Evolutionary conservation across 1,140 invertebrate genomes (phyloP).

Genomic region (Popillia japonica): DNA sequence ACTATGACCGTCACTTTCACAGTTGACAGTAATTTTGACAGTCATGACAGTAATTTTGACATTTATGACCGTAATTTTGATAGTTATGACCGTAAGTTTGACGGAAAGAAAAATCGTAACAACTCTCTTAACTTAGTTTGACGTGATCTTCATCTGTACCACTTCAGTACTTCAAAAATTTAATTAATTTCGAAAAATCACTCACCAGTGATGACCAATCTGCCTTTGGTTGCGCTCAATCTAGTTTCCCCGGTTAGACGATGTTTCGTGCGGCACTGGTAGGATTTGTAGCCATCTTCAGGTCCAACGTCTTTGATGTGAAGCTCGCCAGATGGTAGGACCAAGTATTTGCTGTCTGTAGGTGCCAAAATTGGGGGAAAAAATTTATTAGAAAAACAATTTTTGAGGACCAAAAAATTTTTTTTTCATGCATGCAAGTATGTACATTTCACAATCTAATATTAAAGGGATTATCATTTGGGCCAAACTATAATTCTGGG

Average conservation of each 20-base stretch:
- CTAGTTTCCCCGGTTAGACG: constrained; percentile 92
- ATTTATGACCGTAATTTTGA: no score
- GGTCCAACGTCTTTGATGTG: constrained; percentile 93
- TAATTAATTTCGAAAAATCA: constrained; percentile 51
- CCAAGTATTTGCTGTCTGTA: constrained; percentile 91
- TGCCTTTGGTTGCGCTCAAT: constrained; percentile 90
- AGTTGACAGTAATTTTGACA: no score
- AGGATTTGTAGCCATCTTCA: constrained; percentile 92
- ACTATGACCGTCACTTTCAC: no score
- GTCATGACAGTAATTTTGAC: no score
- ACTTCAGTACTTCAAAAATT: not conserved
- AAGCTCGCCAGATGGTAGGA: constrained; percentile 90
- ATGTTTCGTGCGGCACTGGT: constrained; percentile 94
- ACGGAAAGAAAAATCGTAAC: not conserved
- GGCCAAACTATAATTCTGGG: no score
- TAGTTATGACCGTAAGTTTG: no score
- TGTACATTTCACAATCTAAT: no score
- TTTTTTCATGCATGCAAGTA: no score
- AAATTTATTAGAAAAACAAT: not conserved
- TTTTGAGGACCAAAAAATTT: not conserved
- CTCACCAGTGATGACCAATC: constrained; percentile 95
- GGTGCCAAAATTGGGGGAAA: constrained; percentile 28
- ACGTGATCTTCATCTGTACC: constrained; percentile 9
- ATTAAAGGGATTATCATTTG: no score
- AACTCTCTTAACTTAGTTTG: not conserved